phyloP scores from a whole-genome alignment of 2,888 invertebrate species.

The Eumacrocentrus americanus region DNA sequence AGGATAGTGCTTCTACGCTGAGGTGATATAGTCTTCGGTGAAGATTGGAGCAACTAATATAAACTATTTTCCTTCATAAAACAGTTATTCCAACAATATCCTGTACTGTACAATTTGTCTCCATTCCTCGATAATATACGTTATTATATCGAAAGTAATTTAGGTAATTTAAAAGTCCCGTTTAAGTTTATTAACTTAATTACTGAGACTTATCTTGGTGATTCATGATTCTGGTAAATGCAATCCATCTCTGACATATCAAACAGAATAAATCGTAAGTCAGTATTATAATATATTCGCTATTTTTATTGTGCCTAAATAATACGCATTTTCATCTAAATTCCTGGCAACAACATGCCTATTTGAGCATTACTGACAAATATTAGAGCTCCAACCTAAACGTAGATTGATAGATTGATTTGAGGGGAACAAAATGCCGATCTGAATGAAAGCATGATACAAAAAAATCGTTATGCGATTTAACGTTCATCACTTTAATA shows the following conservation, averaged over 20 bases:
- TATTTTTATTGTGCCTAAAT: neutral
- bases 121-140: too few species aligned
- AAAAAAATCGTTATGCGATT: slow-evolving; percentile 12
- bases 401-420: neutral
- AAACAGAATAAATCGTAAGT: slow-evolving; percentile 17
- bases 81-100: slow-evolving; percentile 26
- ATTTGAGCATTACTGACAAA: slow-evolving; percentile 11
- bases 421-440: neutral
- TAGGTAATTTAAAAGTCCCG: too few species aligned
- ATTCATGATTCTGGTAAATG: slow-evolving; percentile 29
- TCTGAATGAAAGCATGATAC: neutral
- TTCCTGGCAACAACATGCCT: neutral
- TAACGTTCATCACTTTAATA: slow-evolving; percentile 27
- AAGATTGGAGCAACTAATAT: slow-evolving; percentile 44
- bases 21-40: slow-evolving; percentile 37
- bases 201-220: slow-evolving; percentile 25
- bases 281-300: neutral
- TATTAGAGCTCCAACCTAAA: neutral
- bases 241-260: slow-evolving; percentile 16
- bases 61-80: slow-evolving; percentile 23
- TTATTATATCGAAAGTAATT: too few species aligned
- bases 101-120: slow-evolving; percentile 27
- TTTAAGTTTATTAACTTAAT: too few species aligned
- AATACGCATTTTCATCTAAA: neutral
- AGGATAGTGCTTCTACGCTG: slow-evolving; percentile 27